phyloP scores from a whole-genome alignment of 2,113 vertebrate genomes.

The Galbula dea region DNA sequence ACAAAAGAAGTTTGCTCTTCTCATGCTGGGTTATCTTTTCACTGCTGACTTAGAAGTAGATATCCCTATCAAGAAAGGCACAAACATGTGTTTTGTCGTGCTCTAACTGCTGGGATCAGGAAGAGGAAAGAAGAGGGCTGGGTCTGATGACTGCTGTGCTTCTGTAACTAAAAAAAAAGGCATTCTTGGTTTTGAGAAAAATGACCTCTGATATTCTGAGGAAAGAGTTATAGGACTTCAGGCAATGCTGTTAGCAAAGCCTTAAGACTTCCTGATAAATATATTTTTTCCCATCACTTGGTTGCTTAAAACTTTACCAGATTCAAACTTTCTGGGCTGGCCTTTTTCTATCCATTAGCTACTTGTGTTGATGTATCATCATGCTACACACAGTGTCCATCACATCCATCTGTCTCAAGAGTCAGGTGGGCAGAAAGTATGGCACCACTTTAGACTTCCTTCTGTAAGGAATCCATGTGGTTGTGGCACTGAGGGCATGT shows the following conservation, averaged over 20 bases:
- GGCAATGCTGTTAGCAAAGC: not conserved
- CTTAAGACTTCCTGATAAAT: not conserved
- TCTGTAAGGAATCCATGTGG: not conserved
- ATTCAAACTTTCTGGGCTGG: not conserved
- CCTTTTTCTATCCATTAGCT: not conserved
- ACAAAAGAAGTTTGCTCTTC: not conserved
- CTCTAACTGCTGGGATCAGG: not conserved
- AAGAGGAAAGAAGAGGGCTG: not conserved
- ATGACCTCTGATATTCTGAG: not conserved
- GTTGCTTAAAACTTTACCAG: not conserved
- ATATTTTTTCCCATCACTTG: not conserved
- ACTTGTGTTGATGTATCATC: not conserved
- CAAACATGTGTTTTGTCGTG: not conserved
- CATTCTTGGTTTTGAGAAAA: not conserved
- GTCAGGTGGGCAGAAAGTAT: not conserved
- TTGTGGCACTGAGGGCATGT: not conserved
- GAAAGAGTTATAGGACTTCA: not conserved
- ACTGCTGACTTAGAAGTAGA: not conserved
- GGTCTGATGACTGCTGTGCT: not conserved
- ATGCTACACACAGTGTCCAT: not conserved
- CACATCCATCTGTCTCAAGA: not conserved
- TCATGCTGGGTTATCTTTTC: not conserved
- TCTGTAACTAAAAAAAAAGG: not conserved
- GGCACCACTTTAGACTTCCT: not conserved
- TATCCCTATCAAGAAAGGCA: not conserved